phyloP scores from a whole-genome alignment of 64 coral and sea anemone genomes.

The Montipora foliosa region DNA sequence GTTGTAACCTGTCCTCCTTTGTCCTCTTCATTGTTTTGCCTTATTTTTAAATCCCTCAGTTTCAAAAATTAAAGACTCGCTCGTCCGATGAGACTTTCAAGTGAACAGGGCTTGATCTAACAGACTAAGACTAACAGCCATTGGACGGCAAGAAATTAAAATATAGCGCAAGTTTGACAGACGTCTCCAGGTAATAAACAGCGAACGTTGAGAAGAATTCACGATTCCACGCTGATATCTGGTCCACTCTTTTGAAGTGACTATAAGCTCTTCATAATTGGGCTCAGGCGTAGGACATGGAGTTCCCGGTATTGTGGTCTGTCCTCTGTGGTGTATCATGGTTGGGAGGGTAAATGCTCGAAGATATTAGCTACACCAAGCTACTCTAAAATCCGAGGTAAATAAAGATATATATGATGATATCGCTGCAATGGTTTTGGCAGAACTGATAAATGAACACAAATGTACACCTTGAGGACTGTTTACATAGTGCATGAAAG shows the following conservation, averaged over 20 bases:
- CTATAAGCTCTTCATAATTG: not conserved
- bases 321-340: no score
- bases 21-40: not conserved
- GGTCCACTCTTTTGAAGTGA: not conserved
- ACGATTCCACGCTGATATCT: not conserved
- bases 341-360: not conserved
- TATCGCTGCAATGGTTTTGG: no score
- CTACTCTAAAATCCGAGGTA: no score
- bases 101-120: not conserved
- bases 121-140: not conserved
- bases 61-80: not conserved
- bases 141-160: not conserved
- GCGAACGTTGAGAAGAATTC: not conserved
- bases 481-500: no score
- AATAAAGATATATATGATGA: no score
- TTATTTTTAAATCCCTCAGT: not conserved
- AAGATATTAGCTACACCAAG: no score
- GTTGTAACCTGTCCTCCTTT: not conserved
- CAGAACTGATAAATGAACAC: no score
- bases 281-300: not conserved
- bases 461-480: no score
- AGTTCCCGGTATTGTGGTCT: not conserved
- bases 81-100: not conserved
- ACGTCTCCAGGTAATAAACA: not conserved
- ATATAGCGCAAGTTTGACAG: not conserved